These are phyloP conservation scores for Monoplex corrugatus DNA, from an alignment of 2,888 invertebrate genomes.

Conservation along the genomic window DNA sequence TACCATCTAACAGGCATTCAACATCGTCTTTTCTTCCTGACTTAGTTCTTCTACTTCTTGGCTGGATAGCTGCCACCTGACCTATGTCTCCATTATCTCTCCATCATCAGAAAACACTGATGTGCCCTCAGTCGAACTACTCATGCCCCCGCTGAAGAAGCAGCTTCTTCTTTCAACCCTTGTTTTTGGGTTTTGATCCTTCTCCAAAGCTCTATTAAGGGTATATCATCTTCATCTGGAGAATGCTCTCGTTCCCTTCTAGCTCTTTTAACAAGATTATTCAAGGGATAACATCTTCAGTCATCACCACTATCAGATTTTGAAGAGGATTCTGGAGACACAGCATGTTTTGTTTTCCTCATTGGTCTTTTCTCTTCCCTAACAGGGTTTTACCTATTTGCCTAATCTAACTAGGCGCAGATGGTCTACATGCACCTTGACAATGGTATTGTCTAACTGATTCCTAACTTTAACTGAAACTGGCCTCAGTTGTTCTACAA, in stretches of 20 bases:
- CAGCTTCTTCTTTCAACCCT: too few relatives aligned
- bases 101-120: too few relatives aligned
- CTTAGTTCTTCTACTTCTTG: too few relatives aligned
- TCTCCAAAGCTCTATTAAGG: constrained; percentile 30
- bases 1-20: too few relatives aligned
- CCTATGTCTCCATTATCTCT: too few relatives aligned
- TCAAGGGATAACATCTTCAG: background rate
- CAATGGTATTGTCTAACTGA: constrained; percentile 6
- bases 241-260: constrained; percentile 31
- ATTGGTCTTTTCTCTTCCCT: background rate
- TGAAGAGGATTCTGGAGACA: background rate
- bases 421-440: constrained; percentile 10
- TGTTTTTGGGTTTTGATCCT: too few relatives aligned
- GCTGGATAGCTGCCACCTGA: too few relatives aligned
- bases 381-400: background rate
- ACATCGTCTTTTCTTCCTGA: too few relatives aligned
- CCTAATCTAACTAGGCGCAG: background rate
- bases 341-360: background rate
- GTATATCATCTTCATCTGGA: constrained; percentile 41
- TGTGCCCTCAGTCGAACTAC: too few relatives aligned
- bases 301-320: background rate
- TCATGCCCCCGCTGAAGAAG: too few relatives aligned
- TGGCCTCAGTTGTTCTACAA: constrained; percentile 50
- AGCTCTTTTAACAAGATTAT: background rate
- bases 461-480: constrained; percentile 38